These are phyloP conservation scores for Camponotus floridanus DNA, from an alignment of 1,140 invertebrate genomes.

Conservation along the genomic window DNA sequence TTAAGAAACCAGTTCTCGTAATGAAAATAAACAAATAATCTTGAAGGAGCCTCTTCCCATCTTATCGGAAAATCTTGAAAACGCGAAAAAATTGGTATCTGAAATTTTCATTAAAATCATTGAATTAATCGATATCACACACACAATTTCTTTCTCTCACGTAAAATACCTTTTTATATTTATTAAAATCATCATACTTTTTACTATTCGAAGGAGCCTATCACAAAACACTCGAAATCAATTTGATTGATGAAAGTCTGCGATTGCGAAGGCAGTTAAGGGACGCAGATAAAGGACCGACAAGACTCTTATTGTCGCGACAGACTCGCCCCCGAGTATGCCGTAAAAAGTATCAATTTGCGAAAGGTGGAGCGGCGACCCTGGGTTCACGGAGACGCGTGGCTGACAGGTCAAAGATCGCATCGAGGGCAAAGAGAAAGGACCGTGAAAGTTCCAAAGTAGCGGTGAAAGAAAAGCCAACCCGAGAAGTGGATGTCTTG, in stretches of 20 bases:
- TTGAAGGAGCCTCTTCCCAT: neutral
- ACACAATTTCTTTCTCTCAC: neutral
- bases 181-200: neutral
- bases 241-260: neutral
- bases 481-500: slow-evolving; percentile 17
- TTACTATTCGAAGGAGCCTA: neutral
- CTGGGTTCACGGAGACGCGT: slow-evolving; percentile 32
- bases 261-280: neutral
- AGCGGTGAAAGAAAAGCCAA: neutral
- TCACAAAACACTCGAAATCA: slow-evolving; percentile 9
- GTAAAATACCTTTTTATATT: neutral
- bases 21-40: slow-evolving; percentile 3
- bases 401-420: slow-evolving; percentile 28
- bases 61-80: neutral
- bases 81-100: neutral
- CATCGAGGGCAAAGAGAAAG: slow-evolving; percentile 11
- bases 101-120: neutral
- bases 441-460: slow-evolving; percentile 23
- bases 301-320: neutral
- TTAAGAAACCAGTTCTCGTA: slow-evolving; percentile 3
- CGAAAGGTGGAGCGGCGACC: neutral
- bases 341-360: slow-evolving; percentile 43
- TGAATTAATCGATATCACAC: neutral
- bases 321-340: neutral
- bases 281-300: neutral